Base-by-base conservation (phyloP, 1,140 invertebrate species). In the Drosophila subobscura region DNA sequence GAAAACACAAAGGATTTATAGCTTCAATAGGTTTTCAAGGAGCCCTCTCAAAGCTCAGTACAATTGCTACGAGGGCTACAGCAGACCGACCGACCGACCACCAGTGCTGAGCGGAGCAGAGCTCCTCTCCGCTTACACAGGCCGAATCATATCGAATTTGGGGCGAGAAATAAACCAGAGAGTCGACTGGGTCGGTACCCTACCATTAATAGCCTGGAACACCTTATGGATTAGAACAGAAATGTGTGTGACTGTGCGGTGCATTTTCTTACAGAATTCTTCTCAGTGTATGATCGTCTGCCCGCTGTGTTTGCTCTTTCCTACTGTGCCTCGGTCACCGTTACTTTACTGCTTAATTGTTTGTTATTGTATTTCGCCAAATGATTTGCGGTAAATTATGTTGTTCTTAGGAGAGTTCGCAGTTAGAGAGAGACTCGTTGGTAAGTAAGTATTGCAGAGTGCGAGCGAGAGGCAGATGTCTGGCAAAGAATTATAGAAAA, bases 1-100 rank as follows among this genome's bases (percentile, higher is more conserved):
- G 83, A 88, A 88, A 88, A 88, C 83, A 88, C 83, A 88, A 88
- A 88, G 83, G 83, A 88, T 88, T 88, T 88, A 88, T 88, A 88
- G 83, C 83, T 88, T 86, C 84, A 88, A 88, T 88, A 88, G 83
- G 83, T 88, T 88, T 88, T 88, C 84, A 89, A 88, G 83, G 79
- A 88, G 79, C 83, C 77, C 53, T 72, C 64, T 79, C 41, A 74
- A 86, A 86, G 77, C 81, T 81, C 81, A 73, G 77, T 59, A 81
- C 83, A 88, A 71, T 75, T 72, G 77, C 59, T 50, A 56, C 51
- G 47, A 52, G 53, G 60, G 33, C 59, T 33, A 7, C 29, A 33
- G 41, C 25, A 14, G 25, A 33, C 42, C 12, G 10, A 37, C 29
- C 3, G n/a, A 16, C 8, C n/a, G 22, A 25, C 29, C 20, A 3